phyloP scores from a whole-genome alignment of 2,797 vertebrate genomes.

The Tenualosa ilisha region DNA sequence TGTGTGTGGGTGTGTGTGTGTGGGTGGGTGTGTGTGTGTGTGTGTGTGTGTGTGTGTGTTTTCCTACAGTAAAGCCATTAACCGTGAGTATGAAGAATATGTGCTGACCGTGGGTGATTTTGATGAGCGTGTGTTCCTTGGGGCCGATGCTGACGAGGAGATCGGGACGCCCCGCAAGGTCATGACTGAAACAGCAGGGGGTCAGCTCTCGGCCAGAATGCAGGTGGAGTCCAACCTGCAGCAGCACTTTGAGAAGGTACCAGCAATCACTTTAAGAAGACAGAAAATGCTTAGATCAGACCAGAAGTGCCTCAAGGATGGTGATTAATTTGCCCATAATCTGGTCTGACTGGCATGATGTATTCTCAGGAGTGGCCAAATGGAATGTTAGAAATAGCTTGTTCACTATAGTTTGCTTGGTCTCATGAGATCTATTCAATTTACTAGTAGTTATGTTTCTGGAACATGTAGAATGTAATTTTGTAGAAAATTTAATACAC shows the following conservation, averaged over 20 bases:
- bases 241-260: conserved; percentile 90
- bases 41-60: conserved; percentile 30
- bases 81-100: conserved; percentile 95
- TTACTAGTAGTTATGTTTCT: not conserved
- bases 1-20: conserved; percentile 23
- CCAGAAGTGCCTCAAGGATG: not conserved
- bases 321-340: not conserved
- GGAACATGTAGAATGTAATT: no score
- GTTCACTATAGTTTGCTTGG: not conserved
- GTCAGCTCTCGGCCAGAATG: conserved; percentile 68
- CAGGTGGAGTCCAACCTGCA: conserved; percentile 82
- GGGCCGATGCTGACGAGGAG: conserved; percentile 92
- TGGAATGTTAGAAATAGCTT: not conserved
- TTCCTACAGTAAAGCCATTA: conserved; percentile 86
- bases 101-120: conserved; percentile 96
- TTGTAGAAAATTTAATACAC: not conserved
- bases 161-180: conserved; percentile 90
- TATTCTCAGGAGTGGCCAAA: not conserved
- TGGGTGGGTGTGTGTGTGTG: conserved; percentile 27
- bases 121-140: conserved; percentile 96
- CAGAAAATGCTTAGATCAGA: not conserved
- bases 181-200: conserved; percentile 63
- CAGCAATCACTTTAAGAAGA: not conserved
- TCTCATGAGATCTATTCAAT: not conserved
- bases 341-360: not conserved